These are phyloP conservation scores for Burhinus bistriatus DNA, from an alignment of 2,113 vertebrate genomes.

Conservation along the genomic window DNA sequence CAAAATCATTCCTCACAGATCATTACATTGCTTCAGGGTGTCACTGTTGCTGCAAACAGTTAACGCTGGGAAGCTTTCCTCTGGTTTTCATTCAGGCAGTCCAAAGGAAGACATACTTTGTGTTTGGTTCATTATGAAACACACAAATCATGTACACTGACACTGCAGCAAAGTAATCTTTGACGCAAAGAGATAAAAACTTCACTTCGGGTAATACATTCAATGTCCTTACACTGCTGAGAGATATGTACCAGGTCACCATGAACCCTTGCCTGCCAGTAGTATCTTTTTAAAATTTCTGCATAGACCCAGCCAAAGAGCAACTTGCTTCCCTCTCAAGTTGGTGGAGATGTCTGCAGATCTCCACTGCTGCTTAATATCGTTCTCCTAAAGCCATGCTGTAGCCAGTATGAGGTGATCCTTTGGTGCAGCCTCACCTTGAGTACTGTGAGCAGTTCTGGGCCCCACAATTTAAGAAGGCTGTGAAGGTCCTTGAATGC, in stretches of 20 bases:
- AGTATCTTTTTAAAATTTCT: background rate
- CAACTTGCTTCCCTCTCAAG: background rate
- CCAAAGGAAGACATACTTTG: background rate
- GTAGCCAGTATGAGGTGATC: background rate
- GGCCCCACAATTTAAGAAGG: background rate
- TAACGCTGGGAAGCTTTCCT: background rate
- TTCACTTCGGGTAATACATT: background rate
- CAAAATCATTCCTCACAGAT: background rate
- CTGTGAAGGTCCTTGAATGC: background rate
- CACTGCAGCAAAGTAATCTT: background rate
- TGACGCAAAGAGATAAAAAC: background rate
- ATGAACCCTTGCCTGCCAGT: background rate
- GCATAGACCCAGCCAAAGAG: background rate
- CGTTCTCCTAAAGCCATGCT: rapidly evolving
- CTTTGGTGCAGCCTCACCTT: background rate
- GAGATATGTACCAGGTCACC: background rate
- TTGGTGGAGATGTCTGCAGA: background rate
- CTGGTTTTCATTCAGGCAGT: background rate
- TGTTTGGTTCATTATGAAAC: background rate
- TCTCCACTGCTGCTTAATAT: background rate
- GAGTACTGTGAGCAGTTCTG: background rate
- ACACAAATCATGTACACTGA: background rate
- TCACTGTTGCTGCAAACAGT: background rate
- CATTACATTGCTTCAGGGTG: background rate
- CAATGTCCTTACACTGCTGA: background rate